Conservation (phyloP, 2,888 invertebrate genomes). For the Galerucella pusilla region DNA sequence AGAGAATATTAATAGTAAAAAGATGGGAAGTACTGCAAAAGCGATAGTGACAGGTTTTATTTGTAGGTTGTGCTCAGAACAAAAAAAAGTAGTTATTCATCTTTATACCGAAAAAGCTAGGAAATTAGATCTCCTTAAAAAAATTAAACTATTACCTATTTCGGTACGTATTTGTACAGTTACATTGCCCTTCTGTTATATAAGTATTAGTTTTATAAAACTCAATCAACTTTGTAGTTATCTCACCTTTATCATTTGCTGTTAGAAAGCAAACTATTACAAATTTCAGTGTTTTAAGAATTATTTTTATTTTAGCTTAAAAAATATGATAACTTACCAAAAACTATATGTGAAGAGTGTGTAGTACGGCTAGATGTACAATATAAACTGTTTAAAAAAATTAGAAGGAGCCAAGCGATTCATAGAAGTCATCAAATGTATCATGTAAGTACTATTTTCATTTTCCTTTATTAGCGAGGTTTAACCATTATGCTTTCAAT, state of each 20-base stretch:
- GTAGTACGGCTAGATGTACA: conserved; percentile 68
- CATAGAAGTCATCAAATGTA: conserved; percentile 57
- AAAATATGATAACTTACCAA: conserved; percentile 70
- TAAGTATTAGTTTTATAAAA: neutral
- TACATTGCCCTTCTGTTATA: conserved; percentile 21
- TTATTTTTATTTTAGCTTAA: conserved; percentile 57
- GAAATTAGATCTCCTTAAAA: conserved; percentile 79
- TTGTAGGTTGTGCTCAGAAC: conserved; percentile 87
- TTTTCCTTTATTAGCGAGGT: too few species aligned
- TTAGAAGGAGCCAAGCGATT: conserved; percentile 62
- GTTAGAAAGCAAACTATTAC: too few species aligned
- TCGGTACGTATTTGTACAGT: conserved; percentile 69
- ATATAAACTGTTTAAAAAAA: conserved; percentile 66
- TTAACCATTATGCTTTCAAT: too few species aligned
- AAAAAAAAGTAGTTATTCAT: conserved; percentile 85
- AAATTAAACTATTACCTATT: conserved; percentile 84
- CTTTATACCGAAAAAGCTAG: conserved; percentile 85
- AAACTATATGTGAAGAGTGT: conserved; percentile 73
- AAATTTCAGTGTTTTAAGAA: neutral
- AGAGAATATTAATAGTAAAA: conserved; percentile 38
- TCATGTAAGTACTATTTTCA: conserved; percentile 56
- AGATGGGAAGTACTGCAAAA: conserved; percentile 85
- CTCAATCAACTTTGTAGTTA: too few species aligned
- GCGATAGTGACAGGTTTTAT: conserved; percentile 86
- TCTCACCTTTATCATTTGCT: too few species aligned